A percentile compares a stretch with the other conserved stretches of the same genome.
Evolutionary conservation across 2,888 invertebrate species (phyloP).

Genomic region (Eueremaeus valkanovi): DNA sequence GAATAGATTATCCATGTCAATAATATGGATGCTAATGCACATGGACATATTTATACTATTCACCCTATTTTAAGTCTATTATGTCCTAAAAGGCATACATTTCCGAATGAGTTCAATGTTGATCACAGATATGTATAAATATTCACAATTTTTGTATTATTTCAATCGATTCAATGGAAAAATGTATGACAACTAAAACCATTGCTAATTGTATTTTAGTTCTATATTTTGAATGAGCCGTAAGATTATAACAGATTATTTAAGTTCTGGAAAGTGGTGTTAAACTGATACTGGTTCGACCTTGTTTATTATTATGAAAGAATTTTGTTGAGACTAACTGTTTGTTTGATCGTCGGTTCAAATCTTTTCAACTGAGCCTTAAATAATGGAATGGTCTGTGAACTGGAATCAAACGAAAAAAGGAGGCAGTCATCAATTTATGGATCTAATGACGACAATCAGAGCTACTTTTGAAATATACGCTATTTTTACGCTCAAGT

Average conservation of each 20-base stretch:
- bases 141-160: neutral
- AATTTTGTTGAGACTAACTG: neutral
- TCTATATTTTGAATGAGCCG: no score
- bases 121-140: no score
- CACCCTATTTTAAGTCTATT: no score
- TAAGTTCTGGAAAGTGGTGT: no score
- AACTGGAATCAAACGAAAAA: neutral
- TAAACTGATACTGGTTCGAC: no score
- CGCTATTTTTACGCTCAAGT: neutral
- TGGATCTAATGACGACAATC: neutral
- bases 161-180: neutral
- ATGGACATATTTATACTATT: no score
- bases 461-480: neutral
- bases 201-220: no score
- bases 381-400: neutral
- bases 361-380: neutral
- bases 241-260: no score
- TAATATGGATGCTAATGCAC: no score
- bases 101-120: no score
- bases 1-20: no score
- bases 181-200: neutral
- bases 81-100: no score
- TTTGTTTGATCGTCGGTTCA: neutral
- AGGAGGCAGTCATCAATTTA: conserved; percentile 18
- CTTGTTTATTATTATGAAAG: neutral